Conservation (phyloP, 2,888 invertebrate genomes). For the Tetranychus piercei region DNA sequence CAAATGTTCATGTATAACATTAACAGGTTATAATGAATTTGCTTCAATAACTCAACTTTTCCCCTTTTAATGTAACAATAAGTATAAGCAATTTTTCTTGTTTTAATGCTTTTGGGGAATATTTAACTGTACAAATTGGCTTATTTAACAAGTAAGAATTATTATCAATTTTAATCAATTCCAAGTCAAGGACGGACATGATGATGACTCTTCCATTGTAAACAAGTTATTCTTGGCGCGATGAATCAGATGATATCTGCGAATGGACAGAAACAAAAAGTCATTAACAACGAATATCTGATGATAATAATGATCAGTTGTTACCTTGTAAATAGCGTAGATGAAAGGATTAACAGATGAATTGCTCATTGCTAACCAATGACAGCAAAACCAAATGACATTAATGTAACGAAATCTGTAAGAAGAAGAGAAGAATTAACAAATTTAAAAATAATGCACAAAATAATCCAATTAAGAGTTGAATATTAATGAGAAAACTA, state of each 20-base stretch:
- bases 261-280: neutral
- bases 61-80: too few relatives aligned
- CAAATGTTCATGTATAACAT: too few relatives aligned
- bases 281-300: neutral
- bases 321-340: slow-evolving; percentile 20
- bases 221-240: neutral
- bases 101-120: too few relatives aligned
- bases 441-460: too few relatives aligned
- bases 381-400: slow-evolving; percentile 25
- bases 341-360: slow-evolving; percentile 19
- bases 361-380: slow-evolving; percentile 24
- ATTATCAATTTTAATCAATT: neutral
- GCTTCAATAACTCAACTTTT: too few relatives aligned
- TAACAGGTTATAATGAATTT: too few relatives aligned
- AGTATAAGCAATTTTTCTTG: too few relatives aligned
- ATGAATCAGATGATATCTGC: neutral
- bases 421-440: neutral
- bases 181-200: slow-evolving; percentile 10
- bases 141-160: neutral
- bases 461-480: too few relatives aligned
- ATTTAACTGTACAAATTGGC: slow-evolving; percentile 10
- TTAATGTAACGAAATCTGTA: slow-evolving; percentile 24
- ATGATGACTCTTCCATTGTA: neutral
- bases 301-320: neutral
- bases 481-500: too few relatives aligned